phyloP scores from a whole-genome alignment of 2,888 invertebrate species.

The Eupithecia subfuscata region DNA sequence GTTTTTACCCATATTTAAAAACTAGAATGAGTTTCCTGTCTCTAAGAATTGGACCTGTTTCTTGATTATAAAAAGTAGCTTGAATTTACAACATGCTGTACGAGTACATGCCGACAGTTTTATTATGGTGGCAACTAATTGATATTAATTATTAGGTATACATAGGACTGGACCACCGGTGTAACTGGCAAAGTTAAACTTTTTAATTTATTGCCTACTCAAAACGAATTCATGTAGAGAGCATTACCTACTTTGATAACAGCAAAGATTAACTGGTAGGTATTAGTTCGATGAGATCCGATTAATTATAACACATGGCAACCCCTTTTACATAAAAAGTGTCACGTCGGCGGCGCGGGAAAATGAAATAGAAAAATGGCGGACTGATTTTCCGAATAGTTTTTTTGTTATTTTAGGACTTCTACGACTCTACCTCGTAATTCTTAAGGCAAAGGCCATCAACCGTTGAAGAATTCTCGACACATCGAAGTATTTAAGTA shows the following conservation, averaged over 20 bases:
- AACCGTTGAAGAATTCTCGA: constrained; percentile 16
- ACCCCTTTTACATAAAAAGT: not conserved
- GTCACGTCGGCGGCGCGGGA: not conserved
- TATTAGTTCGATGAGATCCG: not conserved
- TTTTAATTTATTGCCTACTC: not conserved
- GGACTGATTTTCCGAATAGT: not conserved
- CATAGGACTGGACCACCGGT: constrained; percentile 3
- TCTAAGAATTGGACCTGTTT: constrained; percentile 37
- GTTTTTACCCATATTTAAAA: constrained; percentile 32
- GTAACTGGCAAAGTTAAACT: not conserved
- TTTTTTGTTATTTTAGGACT: not conserved
- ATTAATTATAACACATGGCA: not conserved
- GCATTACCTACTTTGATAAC: not conserved
- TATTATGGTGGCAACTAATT: constrained; percentile 46
- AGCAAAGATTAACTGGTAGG: not conserved
- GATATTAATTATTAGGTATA: constrained; percentile 50
- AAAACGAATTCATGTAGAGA: not conserved
- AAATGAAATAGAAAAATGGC: not conserved
- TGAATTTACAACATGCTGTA: constrained; percentile 29
- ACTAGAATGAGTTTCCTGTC: constrained; percentile 37
- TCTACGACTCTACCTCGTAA: not conserved
- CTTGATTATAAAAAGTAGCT: constrained; percentile 32
- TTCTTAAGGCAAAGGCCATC: constrained; percentile 8
- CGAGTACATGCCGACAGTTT: constrained; percentile 7
- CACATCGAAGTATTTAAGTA: constrained; percentile 12